Evolutionary conservation across 2,888 invertebrate species (phyloP).

Genomic region (Willowsia nigromaculata): DNA sequence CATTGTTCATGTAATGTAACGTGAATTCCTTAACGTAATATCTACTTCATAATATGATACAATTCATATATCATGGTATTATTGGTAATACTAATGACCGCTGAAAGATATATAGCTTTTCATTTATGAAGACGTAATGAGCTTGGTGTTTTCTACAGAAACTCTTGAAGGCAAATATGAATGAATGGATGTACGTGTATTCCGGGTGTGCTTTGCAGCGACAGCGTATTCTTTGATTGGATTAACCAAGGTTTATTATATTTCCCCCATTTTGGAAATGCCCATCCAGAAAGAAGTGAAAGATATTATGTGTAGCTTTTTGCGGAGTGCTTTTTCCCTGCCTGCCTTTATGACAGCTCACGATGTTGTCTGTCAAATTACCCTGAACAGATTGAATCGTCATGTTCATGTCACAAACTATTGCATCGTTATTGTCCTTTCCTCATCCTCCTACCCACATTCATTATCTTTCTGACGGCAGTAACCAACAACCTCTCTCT

Average conservation of each 20-base stretch:
- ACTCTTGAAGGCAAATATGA: background rate
- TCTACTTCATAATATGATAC: background rate
- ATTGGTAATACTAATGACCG: conserved; percentile 51
- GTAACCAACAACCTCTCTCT: conserved; percentile 36
- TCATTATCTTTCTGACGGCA: conserved; percentile 60
- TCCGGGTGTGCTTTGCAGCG: conserved; percentile 11
- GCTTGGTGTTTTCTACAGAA: conserved; percentile 40
- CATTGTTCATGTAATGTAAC: conserved; percentile 35
- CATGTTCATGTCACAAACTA: conserved; percentile 70
- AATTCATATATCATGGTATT: background rate
- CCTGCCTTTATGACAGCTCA: conserved; percentile 71
- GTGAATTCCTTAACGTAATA: conserved; percentile 7
- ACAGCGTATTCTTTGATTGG: conserved; percentile 65
- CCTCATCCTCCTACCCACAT: conserved; percentile 53
- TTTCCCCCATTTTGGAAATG: conserved; percentile 68
- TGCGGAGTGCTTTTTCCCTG: conserved; percentile 18
- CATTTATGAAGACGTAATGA: conserved; percentile 66
- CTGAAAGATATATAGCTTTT: conserved; percentile 68
- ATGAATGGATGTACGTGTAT: background rate
- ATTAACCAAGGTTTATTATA: conserved; percentile 67
- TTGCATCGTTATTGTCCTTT: conserved; percentile 46
- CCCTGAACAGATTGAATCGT: conserved; percentile 74
- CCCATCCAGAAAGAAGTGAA: conserved; percentile 18
- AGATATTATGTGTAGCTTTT: conserved; percentile 2
- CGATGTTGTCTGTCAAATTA: conserved; percentile 76